phyloP scores from a whole-genome alignment of 2,113 vertebrate genomes.

The Rhea pennata region DNA sequence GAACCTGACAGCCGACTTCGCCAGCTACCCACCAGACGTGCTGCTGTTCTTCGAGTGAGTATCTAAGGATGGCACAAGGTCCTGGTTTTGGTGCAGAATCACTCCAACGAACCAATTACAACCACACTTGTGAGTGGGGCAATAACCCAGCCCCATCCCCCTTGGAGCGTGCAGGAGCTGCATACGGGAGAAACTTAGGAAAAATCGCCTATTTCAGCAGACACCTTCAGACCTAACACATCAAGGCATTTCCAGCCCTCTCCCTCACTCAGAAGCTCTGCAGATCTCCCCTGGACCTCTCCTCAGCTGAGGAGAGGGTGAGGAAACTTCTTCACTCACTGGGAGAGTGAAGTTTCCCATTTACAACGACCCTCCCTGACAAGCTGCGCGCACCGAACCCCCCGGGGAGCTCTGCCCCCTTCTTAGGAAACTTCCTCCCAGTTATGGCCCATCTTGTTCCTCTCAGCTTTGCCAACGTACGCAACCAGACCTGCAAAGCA shows the following conservation, averaged over 20 bases:
- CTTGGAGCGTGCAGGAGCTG: fast-evolving
- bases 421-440: not conserved
- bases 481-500: not conserved
- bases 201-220: fast-evolving
- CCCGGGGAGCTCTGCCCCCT: fast-evolving
- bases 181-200: fast-evolving
- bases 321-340: no score
- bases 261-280: no score
- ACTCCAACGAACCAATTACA: not conserved
- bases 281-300: not conserved
- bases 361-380: not conserved
- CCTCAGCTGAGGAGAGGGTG: not conserved
- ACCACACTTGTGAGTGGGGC: fast-evolving
- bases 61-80: fast-evolving
- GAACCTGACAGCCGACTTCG: conserved; percentile 19
- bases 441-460: not conserved
- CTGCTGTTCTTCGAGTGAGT: conserved; percentile 77
- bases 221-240: not conserved
- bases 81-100: fast-evolving
- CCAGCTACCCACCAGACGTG: conserved; percentile 12
- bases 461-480: conserved; percentile 31
- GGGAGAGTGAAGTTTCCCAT: no score
- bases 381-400: no score
- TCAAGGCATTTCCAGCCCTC: not conserved
- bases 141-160: no score